Evolutionary conservation across 2,888 invertebrate species (phyloP), one percentile per base, ranked within the genome.

Genomic region (Drosophila borborema): DNA sequence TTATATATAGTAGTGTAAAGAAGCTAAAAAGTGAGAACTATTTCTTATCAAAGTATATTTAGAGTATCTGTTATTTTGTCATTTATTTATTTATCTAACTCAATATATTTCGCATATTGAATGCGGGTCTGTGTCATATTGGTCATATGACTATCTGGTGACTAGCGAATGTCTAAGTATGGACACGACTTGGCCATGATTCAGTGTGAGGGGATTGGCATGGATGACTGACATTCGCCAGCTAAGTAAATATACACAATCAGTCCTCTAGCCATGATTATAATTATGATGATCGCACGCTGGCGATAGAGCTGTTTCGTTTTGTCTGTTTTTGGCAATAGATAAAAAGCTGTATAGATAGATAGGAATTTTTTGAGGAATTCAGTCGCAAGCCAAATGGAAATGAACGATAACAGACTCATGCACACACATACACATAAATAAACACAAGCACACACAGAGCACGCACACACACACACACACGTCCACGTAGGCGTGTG

Each of bases 81-180:
- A 51, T 20, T 51, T 49, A 6, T 45, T 9, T 59, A 55, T 45
- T 46, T 63, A 40, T 69, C 56, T 55, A 51, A 68, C 54, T 64
- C 67, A 56, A 55, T 56, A 61, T 61, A 72, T 72, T 75, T 79
- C 77, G 74, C 81, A 80, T 72, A 77, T 80, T 51, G 67, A 65
- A 68, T 60, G 68, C 62, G 66, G 38, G 48, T 51, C 61, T 65
- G 54, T 48, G 45, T 54, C 53, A 23, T 51, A 51, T 51, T 51
- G 36, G 82, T 85, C 85, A 85, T 85, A 86, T 85, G 85, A 85
- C 86, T 71, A 81, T 69, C 76, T 83, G 89, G 73, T 38, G 53
- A 36, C 86, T 88, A 67, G 83, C 83, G 67, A 86, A 77, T 77
- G 86, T 83, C 85, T 85, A 83, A 81, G 78, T 81, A 79, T 86